Base-by-base conservation (phyloP, 2,113 vertebrate species). In the Casuarius casuarius region DNA sequence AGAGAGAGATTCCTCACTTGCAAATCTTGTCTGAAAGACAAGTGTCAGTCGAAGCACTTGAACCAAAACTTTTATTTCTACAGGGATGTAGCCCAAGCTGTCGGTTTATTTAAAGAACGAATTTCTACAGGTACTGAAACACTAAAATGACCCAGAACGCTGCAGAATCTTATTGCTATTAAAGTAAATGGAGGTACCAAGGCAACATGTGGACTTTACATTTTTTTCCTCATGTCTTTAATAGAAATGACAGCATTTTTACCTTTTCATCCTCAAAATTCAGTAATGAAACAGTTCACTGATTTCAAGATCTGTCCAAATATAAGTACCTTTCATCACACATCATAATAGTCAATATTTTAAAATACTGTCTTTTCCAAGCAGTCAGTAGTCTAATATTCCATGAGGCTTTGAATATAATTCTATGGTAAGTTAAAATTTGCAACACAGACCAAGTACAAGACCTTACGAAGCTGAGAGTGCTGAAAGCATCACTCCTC, bases 121-220 rank as follows among this genome's bases (percentile, higher is more conserved):
- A 33, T 19, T 59, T 46, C 38, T 59, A 56, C 40, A 44, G 29
- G 33, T 31, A n/a, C 12, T 33, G 75, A 88, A 76, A 62, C 44
- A 66, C 0, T 29, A 14, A 79, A 22, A 17, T 10, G 33, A 48
- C 1, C 10, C 19, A 68, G 42, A 10, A 63, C 42, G 11, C 4
- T 0, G 31, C 8, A 95, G 17, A 67, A 62, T 29, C 58, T 28
- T 10, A 58, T 17, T 44, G 20, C 46, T 67, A 6, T 65, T 67
- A 33, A 80, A 88, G 76, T 35, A 83, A 63, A 48, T 3, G 7
- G 25, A n/a, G 20, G 22, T 5, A 54, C 8, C 31, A 70, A 68
- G 12, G 20, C 21, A 84, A 48, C 7, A 44, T 2, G 2, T 7
- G 9, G 79, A 25, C 40, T 51, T 56, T 6, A 7, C 10, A 9